Conservation (phyloP, 2,888 invertebrate genomes). For the Melieria omissa region DNA sequence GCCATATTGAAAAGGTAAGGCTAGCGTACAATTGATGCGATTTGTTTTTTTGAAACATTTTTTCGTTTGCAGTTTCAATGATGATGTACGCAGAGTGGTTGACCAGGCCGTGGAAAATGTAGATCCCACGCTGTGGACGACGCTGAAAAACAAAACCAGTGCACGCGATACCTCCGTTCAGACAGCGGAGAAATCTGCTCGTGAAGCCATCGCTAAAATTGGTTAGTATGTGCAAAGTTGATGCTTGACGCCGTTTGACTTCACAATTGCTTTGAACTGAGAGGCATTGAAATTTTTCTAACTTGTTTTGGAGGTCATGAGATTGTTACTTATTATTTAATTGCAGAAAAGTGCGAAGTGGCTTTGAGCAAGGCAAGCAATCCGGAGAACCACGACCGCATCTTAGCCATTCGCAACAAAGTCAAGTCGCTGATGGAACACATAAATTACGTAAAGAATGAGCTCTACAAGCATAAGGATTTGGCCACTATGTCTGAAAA, state of each 20-base stretch:
- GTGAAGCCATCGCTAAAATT: conserved; percentile 71
- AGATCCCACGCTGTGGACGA: conserved; percentile 70
- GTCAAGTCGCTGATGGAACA: conserved; percentile 71
- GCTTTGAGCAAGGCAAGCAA: conserved; percentile 59
- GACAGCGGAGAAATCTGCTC: conserved; percentile 72
- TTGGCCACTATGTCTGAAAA: conserved; percentile 76
- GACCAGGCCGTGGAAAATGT: conserved; percentile 73
- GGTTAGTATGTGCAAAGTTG: conserved; percentile 62
- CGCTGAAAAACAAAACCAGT: conserved; percentile 71
- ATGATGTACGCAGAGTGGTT: conserved; percentile 70
- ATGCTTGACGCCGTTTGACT: neutral
- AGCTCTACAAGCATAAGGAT: conserved; percentile 71
- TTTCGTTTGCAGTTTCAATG: conserved; percentile 64
- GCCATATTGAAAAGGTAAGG: conserved; percentile 68
- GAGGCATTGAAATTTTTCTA: no score
- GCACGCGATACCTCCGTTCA: conserved; percentile 70
- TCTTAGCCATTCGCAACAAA: conserved; percentile 70
- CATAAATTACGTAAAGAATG: conserved; percentile 71
- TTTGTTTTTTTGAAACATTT: neutral
- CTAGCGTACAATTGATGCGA: neutral
- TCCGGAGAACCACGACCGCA: conserved; percentile 61
- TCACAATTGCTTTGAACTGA: no score
- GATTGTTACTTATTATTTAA: neutral
- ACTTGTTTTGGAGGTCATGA: no score
- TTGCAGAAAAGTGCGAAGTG: conserved; percentile 60